Evolutionary conservation across 1,140 invertebrate genomes (phyloP), one percentile per base, ranked within the genome.

Genomic region (Atta texana): DNA sequence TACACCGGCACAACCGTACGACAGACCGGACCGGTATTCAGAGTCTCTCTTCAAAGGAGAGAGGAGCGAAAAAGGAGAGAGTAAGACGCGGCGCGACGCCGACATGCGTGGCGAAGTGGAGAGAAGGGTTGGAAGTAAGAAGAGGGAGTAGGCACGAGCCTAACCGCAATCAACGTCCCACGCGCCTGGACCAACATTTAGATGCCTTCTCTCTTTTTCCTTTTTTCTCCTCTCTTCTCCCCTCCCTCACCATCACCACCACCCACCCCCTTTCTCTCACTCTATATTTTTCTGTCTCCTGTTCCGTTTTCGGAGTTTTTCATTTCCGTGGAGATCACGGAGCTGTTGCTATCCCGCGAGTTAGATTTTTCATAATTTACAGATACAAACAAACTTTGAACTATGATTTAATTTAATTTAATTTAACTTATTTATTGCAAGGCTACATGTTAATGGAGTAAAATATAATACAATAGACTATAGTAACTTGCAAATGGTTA

Each of bases 111-210:
- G 39, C 10, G 80, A 69, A 78, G 71, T 49, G 69, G 31, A 78
- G 51, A 71, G 80, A 39, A 51, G 55, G 68, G 12, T 39, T 39
- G 49, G 49, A 39, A 21, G 39, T 49, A 69, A 74, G 88, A 87
- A 74, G 91, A 89, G 92, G 92, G 92, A 92, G 91, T 91, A 93
- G 93, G 94, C 93, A 94, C 93, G 94, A 94, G 94, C 94, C 94
- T 94, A 94, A 94, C 93, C 93, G 93, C 93, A 94, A 92, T 88
- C 93, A 93, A 90, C 93, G 87, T 93, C 94, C 94, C 93, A 94
- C 93, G 94, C 94, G 91, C 85, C 82, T 89, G 91, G 91, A 90
- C 90, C 93, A 93, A 93, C 92, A 88, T 93, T 93, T 92, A 91
- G 88, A 88, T 88, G 85, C 55, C 87, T 89, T 84, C 85, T 87